A percentile compares a stretch with the other conserved stretches of the same genome.
Evolutionary conservation across 2,797 vertebrate species (phyloP).

Genomic region (Girardinus metallicus): DNA sequence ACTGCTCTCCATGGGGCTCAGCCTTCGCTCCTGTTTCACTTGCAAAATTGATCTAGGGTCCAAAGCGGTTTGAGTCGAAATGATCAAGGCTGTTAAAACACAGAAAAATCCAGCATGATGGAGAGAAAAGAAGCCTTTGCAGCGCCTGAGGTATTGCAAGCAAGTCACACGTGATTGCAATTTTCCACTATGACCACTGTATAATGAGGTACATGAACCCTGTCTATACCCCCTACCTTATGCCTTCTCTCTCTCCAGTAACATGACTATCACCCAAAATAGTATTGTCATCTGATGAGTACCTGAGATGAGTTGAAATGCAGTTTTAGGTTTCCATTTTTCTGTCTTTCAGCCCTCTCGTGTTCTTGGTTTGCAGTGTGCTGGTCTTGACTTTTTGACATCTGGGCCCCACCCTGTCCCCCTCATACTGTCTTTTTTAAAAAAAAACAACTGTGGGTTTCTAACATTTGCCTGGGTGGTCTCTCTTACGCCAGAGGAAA

Average conservation of each 20-base stretch:
- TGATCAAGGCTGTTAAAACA: slow-evolving; percentile 59
- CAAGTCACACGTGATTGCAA: slow-evolving; percentile 81
- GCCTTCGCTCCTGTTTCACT: slow-evolving; percentile 69
- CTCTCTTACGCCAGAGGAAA: slow-evolving; percentile 40
- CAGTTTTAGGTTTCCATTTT: slow-evolving; percentile 62
- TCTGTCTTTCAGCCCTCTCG: slow-evolving; percentile 31
- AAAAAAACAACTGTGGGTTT: slow-evolving; percentile 65
- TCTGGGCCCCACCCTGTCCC: slow-evolving; percentile 39
- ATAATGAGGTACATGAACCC: slow-evolving; percentile 78
- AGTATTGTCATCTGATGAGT: slow-evolving; percentile 81
- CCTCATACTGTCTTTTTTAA: slow-evolving; percentile 46
- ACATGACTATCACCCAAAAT: slow-evolving; percentile 74
- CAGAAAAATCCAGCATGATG: slow-evolving; percentile 60
- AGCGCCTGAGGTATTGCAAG: slow-evolving; percentile 62
- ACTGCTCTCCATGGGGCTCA: slow-evolving; percentile 46
- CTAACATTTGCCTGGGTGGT: slow-evolving; percentile 76
- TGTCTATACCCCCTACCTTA: slow-evolving; percentile 42
- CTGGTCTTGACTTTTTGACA: slow-evolving; percentile 73
- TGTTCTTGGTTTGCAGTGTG: slow-evolving; percentile 28
- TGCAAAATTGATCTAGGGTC: slow-evolving; percentile 54
- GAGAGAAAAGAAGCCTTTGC: slow-evolving; percentile 67
- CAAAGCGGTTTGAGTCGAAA: slow-evolving; percentile 65
- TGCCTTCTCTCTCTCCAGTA: slow-evolving; percentile 50
- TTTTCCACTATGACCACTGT: slow-evolving; percentile 76
- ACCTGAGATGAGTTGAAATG: slow-evolving; percentile 70